Percentiles rank a stretch among this genome's conserved stretches.
Conservation (phyloP, 2,113 vertebrate genomes). For the Meleagris gallopavo region DNA sequence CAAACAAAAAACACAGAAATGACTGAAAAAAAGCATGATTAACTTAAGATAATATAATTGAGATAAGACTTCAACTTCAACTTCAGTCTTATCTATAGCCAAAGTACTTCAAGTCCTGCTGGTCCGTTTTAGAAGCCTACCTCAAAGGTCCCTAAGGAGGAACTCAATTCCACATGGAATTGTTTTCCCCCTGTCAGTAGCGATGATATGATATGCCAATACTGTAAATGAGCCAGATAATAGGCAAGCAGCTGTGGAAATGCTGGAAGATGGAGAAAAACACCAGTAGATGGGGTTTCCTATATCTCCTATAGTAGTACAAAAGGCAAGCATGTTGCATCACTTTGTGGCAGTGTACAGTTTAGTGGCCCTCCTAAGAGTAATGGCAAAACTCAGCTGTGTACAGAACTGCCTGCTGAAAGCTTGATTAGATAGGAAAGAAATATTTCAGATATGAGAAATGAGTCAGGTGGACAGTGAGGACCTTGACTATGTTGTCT, state of each 20-base stretch:
- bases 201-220: background rate
- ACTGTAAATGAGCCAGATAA: fast-evolving
- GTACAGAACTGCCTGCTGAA: background rate
- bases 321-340: background rate
- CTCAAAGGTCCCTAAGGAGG: background rate
- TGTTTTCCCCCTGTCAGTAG: background rate
- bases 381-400: background rate
- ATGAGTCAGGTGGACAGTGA: background rate
- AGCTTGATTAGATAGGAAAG: background rate
- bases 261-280: background rate
- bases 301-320: background rate
- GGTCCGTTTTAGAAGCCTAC: background rate
- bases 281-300: background rate
- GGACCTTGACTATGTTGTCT: background rate
- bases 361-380: background rate
- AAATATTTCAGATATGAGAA: background rate
- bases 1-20: background rate
- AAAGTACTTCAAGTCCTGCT: background rate
- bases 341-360: background rate
- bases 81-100: background rate
- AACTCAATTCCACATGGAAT: background rate
- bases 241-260: background rate
- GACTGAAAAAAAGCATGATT: background rate
- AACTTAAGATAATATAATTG: fast-evolving
- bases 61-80: background rate